Base-by-base conservation (phyloP, 2,888 invertebrate species). In the Pollenia angustigena region DNA sequence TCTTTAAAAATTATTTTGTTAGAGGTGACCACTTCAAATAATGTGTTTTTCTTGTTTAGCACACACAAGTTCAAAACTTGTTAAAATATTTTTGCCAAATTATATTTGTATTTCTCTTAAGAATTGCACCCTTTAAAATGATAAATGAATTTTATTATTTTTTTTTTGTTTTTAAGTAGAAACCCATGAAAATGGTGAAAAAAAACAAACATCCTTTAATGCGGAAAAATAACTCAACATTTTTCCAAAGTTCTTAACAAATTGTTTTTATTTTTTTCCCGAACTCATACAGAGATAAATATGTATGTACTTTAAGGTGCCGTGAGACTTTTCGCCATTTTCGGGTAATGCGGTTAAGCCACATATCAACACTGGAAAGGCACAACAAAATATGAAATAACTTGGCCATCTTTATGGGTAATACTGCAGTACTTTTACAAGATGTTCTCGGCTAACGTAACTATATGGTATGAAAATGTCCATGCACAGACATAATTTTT, bases 361-460 rank as follows among this genome's bases (percentile, higher is more conserved):
- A 75, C 85, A 85, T 69, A 86, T 85, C 82, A 85, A 69, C 74
- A 71, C 58, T 10, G 32, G 3, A 74, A 58, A 58, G 60, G 42
- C 18, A 71, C 32, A 52, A 40, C 40, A 42, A 76, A 50, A 68
- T 40, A 75, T 56, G 68, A 66, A 58, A 81, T 52, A 82, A 60
- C 32, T 74, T 82, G 79, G 69, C 52, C 79, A 75, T 82, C 58
- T 74, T 74, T 56, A 7, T 11, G 46, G 18, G 32, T 80, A 69
- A 52, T 79, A 75, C 85, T 83, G 86, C 86, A 86, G 79, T 83
- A 69, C 50, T 76, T 85, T 81, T 81, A 75, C 54, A 81, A 75
- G 80, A 81, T 80, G 68, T 79, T 79, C 48, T 32, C 2, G 32
- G 58, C 10, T 46, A 7, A 10, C 12, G 46, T 32, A 32, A 71